Evolutionary conservation across 2,113 vertebrate genomes (phyloP), one percentile per base, ranked within the genome.

Genomic region (Fulmarus glacialis): DNA sequence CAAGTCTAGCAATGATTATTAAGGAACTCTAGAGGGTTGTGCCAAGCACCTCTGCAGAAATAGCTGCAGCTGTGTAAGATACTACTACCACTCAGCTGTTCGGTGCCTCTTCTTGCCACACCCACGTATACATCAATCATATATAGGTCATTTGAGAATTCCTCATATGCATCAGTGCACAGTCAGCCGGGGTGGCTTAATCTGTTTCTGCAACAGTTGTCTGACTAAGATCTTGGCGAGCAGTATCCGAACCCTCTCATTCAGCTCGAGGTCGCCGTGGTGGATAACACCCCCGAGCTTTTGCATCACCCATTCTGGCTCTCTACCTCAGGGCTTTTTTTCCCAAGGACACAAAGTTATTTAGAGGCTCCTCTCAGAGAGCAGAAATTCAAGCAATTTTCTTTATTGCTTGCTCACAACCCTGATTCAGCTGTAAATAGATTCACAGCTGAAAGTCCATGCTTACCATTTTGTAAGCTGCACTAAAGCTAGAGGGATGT

Each of bases 351-450:
- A 83, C 5, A 4, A 43, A 87, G 77, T 75, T 93, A 74, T 82
- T 84, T 64, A 75, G 48, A 94, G 66, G 36, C 34, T 68, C 13
- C 27, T 79, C 34, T 77, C 62, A 56, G 68, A 84, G 11, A 74
- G 43, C 55, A 96, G 53, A 58, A 91, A 91, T 87, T 81, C 38
- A 80, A 89, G 64, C 68, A 71, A 22, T 95, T 90, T 93, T 86
- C 75, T 87, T 0, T 52, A 73, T 8, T 89, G 77, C 86, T 83
- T 8, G 5, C 73, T 87, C 47, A 62, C 53, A 78, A 62, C 21
- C 68, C 90, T 81, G 86, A 89, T 67, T 83, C 94, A 96, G 67
- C 79, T 82, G 55, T 73, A 78, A 90, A 88, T 18, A 83, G 82
- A 87, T 73, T 67, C 72, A 63, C 89, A 95, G 71, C 60, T 89